Base-by-base conservation (phyloP, 2,888 invertebrate genomes). In the Gibbula magus region DNA sequence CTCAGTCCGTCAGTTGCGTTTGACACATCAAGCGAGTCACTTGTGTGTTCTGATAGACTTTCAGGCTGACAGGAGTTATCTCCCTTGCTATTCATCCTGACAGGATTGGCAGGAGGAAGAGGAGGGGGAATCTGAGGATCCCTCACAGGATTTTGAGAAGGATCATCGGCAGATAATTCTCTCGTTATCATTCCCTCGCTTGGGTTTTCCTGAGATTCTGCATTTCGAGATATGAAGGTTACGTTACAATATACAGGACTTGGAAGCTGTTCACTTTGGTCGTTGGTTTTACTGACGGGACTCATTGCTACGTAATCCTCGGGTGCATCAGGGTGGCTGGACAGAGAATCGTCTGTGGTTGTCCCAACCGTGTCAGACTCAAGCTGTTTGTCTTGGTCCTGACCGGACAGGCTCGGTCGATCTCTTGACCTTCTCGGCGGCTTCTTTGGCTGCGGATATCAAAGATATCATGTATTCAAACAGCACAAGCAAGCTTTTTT, bases 171-270 rank as follows among this genome's bases (percentile, higher is more conserved):
- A 8, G 45, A 45, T 45, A 45, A 1, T 45, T 45, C 45, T 45
- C 45, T 45, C 5, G 13, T 45, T 10, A 10, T 13, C 45, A 45
- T 45, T 13, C 13, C 45, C 25, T 61, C 61, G 22, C 29, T 22
- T 22, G 13, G 16, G 16, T 25, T 61, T 25, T 29, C 25, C 29
- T 61, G 29, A 0, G 61, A 61, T 61, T 61, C 29, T 29, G 29
- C 2, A 25, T 25, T 13, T 25, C 29, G 29, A 0, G 61, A 61
- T n/a, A 13, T 16, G 16, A 29, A 29, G 16, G 22, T 25, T 13
- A 61, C 22, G 18, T 61, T 61, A 61, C 61, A 61, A 25, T 61
- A 61, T 18, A 61, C 61, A 61, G 61, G 61, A 61, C 61, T 61
- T 61, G 61, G 61, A 25, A 61, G 61, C 8, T 13, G 45, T 25